A percentile compares a stretch with the other conserved stretches of the same genome.
Evolutionary conservation across 2,888 invertebrate genomes (phyloP).

Genomic region (Hanleya hanleyi): DNA sequence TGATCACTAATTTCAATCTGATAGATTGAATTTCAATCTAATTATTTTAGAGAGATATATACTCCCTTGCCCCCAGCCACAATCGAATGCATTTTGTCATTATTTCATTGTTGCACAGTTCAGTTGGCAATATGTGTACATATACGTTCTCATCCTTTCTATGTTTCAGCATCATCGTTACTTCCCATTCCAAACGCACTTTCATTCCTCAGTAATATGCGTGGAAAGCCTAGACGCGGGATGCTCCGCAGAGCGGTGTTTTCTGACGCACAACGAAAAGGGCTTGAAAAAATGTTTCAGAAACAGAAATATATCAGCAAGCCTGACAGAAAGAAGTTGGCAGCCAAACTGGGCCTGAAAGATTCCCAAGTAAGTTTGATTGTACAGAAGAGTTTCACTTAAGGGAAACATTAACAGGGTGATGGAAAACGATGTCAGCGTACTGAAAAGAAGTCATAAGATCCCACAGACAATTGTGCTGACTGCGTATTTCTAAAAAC

Average conservation of each 20-base stretch:
- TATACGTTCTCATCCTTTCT: neutral
- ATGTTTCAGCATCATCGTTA: conserved; percentile 53
- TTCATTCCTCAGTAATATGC: conserved; percentile 68
- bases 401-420: neutral
- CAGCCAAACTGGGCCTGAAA: conserved; percentile 95
- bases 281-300: conserved; percentile 95
- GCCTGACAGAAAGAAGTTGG: conserved; percentile 97
- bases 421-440: too few relatives aligned
- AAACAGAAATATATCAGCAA: conserved; percentile 99
- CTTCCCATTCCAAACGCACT: conserved; percentile 68
- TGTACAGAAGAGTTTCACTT: too few relatives aligned
- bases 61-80: too few relatives aligned
- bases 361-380: conserved; percentile 95
- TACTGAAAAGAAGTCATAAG: too few relatives aligned
- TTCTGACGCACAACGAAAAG: conserved; percentile 95
- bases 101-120: too few relatives aligned
- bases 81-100: too few relatives aligned
- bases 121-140: too few relatives aligned
- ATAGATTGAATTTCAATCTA: too few relatives aligned
- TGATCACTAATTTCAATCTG: too few relatives aligned
- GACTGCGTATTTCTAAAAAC: too few relatives aligned
- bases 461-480: too few relatives aligned
- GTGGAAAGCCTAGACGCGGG: conserved; percentile 87
- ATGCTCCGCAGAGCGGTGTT: conserved; percentile 99
- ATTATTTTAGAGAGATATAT: too few relatives aligned